Evolutionary conservation across 2,888 invertebrate genomes (phyloP).

Genomic region (Lasiommata megera): DNA sequence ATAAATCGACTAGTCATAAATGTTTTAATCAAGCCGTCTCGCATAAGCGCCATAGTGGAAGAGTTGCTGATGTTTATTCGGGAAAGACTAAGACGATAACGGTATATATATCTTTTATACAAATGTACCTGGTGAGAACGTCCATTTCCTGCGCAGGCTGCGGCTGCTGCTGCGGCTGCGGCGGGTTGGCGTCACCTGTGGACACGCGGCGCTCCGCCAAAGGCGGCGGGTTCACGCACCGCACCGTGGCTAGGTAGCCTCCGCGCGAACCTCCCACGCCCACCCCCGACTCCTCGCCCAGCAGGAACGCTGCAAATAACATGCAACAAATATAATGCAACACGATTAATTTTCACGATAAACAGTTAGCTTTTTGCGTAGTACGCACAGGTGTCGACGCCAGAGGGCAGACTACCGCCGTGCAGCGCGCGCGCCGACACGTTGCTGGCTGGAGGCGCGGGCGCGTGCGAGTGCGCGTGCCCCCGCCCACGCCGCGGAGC

Average conservation of each 20-base stretch:
- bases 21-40: too few species aligned
- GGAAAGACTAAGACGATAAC: too few species aligned
- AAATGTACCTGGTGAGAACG: slow-evolving; percentile 29
- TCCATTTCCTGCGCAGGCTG: slow-evolving; percentile 18
- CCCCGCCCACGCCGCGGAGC: slow-evolving; percentile 52
- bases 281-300: slow-evolving; percentile 61
- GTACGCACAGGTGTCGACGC: slow-evolving; percentile 68
- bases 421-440: slow-evolving; percentile 69
- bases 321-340: too few species aligned
- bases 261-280: slow-evolving; percentile 36
- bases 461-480: slow-evolving; percentile 46
- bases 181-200: slow-evolving; percentile 67
- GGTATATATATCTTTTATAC: too few species aligned
- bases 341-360: too few species aligned
- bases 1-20: too few species aligned
- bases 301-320: slow-evolving; percentile 52
- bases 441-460: slow-evolving; percentile 47
- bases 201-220: slow-evolving; percentile 73
- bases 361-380: too few species aligned
- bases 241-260: slow-evolving; percentile 76
- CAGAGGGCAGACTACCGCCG: slow-evolving; percentile 75
- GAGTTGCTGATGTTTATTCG: too few species aligned
- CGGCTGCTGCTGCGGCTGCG: slow-evolving; percentile 22
- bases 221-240: slow-evolving; percentile 76
- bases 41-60: too few species aligned